phyloP scores from a whole-genome alignment of 2,797 vertebrate genomes.

The Amphiprion clarkii region DNA sequence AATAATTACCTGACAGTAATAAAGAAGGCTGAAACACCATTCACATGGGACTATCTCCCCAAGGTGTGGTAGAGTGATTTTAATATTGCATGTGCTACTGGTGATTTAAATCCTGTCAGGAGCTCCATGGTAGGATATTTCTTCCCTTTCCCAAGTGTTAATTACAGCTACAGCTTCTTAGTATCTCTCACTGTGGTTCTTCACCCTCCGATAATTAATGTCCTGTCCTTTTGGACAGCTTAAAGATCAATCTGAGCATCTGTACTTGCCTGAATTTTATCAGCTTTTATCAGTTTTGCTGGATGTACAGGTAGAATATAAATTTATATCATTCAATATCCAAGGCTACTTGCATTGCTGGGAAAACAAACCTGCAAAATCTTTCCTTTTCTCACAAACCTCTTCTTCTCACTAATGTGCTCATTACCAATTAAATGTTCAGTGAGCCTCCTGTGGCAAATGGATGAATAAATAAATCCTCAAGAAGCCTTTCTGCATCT shows the following conservation, averaged over 20 bases:
- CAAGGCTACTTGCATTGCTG: not conserved
- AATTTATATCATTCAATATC: not conserved
- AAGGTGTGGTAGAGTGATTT: not conserved
- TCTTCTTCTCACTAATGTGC: slow-evolving; percentile 10
- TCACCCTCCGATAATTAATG: slow-evolving; percentile 14
- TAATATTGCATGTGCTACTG: slow-evolving; percentile 11
- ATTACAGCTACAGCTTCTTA: not conserved
- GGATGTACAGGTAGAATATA: not conserved
- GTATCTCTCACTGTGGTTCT: slow-evolving; percentile 1
- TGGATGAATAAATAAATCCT: slow-evolving; percentile 21
- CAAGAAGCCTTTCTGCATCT: slow-evolving; percentile 8
- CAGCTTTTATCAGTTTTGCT: not conserved
- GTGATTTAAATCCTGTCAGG: not conserved
- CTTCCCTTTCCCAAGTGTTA: not conserved
- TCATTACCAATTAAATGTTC: slow-evolving; percentile 21
- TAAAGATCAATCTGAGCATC: not conserved
- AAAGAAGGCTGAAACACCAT: not conserved
- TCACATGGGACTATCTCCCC: not conserved
- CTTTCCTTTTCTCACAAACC: not conserved
- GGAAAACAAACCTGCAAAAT: not conserved
- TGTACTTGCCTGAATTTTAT: not conserved
- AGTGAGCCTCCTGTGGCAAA: slow-evolving; percentile 3
- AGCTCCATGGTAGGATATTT: not conserved
- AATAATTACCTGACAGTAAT: no score
- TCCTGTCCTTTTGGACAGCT: slow-evolving; percentile 9